phyloP scores from a whole-genome alignment of 2,113 vertebrate species.

The Merops nubicus region DNA sequence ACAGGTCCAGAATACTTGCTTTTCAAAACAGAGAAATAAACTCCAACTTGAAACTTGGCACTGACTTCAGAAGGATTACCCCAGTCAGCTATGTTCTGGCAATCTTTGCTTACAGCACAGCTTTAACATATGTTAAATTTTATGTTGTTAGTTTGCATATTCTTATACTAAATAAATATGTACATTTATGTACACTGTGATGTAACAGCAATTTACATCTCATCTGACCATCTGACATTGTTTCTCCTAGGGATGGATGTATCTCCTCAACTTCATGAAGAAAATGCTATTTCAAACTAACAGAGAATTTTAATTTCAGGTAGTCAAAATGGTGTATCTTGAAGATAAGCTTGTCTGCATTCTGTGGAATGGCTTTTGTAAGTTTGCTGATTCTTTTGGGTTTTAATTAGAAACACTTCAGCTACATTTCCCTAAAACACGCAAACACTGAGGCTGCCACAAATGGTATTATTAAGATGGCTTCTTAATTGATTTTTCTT shows the following conservation, averaged over 20 bases:
- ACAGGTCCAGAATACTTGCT: neutral
- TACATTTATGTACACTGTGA: neutral
- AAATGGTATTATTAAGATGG: neutral
- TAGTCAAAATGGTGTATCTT: neutral
- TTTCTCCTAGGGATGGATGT: neutral
- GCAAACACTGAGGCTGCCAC: neutral
- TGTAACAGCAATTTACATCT: neutral
- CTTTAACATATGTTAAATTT: constrained; percentile 21
- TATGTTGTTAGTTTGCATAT: neutral
- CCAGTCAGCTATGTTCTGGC: neutral
- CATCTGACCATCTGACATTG: neutral
- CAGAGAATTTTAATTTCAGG: neutral
- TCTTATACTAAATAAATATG: neutral
- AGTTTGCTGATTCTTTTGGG: constrained; percentile 24
- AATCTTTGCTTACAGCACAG: neutral
- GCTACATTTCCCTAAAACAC: neutral
- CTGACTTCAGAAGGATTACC: neutral
- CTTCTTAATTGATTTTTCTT: constrained; percentile 71
- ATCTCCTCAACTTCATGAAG: neutral
- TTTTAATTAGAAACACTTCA: constrained; percentile 56
- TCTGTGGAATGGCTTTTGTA: neutral
- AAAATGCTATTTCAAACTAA: constrained; percentile 1
- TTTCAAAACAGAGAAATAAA: neutral
- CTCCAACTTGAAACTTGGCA: neutral
- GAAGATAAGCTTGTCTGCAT: neutral